A percentile compares a stretch with the other conserved stretches of the same genome.
These are phyloP conservation scores for Mythimna impura DNA, from an alignment of 2,888 invertebrate species.

Conservation along the genomic window DNA sequence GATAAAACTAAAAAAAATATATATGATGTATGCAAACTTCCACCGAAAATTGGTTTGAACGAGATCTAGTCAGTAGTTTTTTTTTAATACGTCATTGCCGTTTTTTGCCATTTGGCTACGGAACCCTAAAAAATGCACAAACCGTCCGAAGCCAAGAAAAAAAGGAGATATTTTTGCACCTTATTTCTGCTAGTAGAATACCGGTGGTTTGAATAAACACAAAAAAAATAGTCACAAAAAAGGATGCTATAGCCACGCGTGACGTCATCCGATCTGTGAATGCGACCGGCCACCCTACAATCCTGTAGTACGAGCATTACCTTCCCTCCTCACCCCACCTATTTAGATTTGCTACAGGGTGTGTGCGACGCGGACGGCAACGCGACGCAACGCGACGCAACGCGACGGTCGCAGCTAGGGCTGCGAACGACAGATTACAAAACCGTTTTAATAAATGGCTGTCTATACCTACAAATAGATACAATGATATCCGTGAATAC, in stretches of 20 bases:
- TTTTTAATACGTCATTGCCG: no score
- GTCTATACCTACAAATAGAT: not conserved
- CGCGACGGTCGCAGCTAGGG: constrained; percentile 7
- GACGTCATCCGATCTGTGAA: constrained; percentile 9
- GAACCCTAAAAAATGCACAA: no score
- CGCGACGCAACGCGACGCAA: not conserved
- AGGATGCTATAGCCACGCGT: not conserved
- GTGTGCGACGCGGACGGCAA: constrained; percentile 1
- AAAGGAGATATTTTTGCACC: no score
- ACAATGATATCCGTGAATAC: no score
- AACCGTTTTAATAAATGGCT: constrained; percentile 18
- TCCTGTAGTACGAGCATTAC: not conserved
- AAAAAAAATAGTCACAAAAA: not conserved
- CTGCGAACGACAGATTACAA: constrained; percentile 44
- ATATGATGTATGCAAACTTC: no score
- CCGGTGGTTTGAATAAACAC: not conserved
- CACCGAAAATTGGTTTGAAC: no score
- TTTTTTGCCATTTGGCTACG: no score
- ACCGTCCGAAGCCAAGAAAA: no score
- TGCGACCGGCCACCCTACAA: constrained; percentile 14
- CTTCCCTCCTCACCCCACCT: not conserved
- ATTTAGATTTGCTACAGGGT: constrained; percentile 26
- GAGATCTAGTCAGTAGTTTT: no score
- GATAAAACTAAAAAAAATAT: no score
- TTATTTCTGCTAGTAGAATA: no score